Evolutionary conservation across 2,113 vertebrate genomes (phyloP).

Genomic region (Pantherophis guttatus): DNA sequence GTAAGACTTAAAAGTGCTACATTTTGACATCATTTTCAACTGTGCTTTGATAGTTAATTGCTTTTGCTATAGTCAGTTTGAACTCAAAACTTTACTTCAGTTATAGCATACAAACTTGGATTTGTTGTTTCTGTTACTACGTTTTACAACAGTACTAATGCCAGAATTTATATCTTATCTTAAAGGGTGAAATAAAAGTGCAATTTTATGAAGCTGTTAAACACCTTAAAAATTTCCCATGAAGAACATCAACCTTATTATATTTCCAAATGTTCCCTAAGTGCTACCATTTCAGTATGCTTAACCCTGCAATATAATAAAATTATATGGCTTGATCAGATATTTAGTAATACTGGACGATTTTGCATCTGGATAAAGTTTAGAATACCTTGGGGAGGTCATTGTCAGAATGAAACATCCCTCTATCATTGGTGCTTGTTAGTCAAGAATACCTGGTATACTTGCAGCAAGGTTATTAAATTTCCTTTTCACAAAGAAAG

Average conservation of each 20-base stretch:
- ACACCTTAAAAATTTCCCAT: constrained; percentile 62
- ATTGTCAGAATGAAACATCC: constrained; percentile 42
- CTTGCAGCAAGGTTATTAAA: constrained; percentile 57
- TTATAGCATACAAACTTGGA: constrained; percentile 56
- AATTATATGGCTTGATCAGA: constrained; percentile 44
- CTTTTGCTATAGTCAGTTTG: neutral
- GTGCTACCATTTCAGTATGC: constrained; percentile 11
- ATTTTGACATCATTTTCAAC: neutral
- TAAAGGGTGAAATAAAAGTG: constrained; percentile 61
- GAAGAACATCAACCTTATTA: constrained; percentile 67
- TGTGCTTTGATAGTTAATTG: constrained; percentile 28
- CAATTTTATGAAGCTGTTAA: constrained; percentile 67
- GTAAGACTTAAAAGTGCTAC: neutral
- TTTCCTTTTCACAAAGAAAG: constrained; percentile 62
- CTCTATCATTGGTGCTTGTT: constrained; percentile 60
- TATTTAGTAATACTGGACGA: constrained; percentile 45
- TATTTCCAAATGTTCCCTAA: constrained; percentile 53
- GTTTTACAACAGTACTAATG: constrained; percentile 64
- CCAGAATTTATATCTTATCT: constrained; percentile 69
- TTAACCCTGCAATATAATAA: constrained; percentile 44
- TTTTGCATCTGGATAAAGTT: constrained; percentile 39
- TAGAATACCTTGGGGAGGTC: constrained; percentile 39
- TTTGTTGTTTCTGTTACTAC: constrained; percentile 55
- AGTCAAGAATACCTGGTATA: constrained; percentile 57
- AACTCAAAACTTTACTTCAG: constrained; percentile 49